Base-by-base conservation (phyloP, 2,113 vertebrate genomes). In the Tragelaphus buxtoni region DNA sequence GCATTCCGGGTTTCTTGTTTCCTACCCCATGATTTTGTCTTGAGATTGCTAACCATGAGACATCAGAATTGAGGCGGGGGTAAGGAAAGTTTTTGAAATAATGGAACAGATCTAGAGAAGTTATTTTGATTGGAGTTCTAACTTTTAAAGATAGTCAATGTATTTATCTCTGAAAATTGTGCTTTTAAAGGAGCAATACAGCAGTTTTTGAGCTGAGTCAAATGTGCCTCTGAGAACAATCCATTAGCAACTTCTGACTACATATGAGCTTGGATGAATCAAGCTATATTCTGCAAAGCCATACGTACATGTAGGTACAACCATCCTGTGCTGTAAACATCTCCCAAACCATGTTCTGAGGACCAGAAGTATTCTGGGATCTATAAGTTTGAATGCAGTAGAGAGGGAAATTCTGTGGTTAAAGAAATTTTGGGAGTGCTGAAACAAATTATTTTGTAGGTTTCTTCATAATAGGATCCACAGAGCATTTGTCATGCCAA, bases 181-280 rank as follows among this genome's bases (percentile, higher is more conserved):
- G 49, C 39, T 90, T 85, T 32, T 81, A 63, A 88, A 91, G 79
- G 22, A 88, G 65, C 61, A 76, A n/a, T 24, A 65, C 93, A 95
- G 55, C 16, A 88, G 26, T 32, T 72, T 39, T 90, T 91, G 63
- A 92, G 47, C 72, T 96, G 88, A 97, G 32, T 93, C 63, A 93
- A 93, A 96, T 79, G 79, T 5, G 8, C 84, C 91, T 97, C 97
- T 96, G 63, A 86, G 96, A 96, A 94, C 56, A 95, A 51, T n/a
- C 16, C 79, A 42, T 91, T 92, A 91, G 53, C 72, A 92, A 90
- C 77, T 94, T 82, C 45, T 93, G 53, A 83, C 77, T 80, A 88
- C 84, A 90, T 92, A 93, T 88, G 94, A 96, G 83, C 93, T 84
- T 84, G 72, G 51, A 61, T 91, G 93, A 96, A 88, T 93, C 65